These are phyloP conservation scores for Mionectes olivaceus DNA, from an alignment of 2,797 vertebrate genomes.

Conservation along the genomic window DNA sequence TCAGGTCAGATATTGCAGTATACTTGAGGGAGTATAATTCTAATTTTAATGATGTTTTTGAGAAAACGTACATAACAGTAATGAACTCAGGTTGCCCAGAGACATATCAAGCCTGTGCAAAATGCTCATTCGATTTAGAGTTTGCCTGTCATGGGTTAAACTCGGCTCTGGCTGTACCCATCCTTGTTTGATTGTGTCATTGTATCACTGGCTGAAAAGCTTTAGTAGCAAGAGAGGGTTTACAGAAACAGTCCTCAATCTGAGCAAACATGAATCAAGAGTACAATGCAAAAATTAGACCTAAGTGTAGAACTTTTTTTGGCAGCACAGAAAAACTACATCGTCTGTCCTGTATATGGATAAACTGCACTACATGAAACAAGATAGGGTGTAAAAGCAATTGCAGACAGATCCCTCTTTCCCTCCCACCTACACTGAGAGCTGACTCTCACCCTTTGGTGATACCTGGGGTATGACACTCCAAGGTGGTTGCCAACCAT, in stretches of 20 bases:
- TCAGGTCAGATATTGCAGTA: background rate
- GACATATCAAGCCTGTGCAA: background rate
- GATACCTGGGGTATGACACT: background rate
- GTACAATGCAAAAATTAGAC: background rate
- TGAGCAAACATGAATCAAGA: background rate
- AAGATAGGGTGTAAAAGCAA: background rate
- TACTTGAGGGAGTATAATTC: background rate
- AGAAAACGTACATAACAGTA: background rate
- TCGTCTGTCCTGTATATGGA: background rate
- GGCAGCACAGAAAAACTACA: background rate
- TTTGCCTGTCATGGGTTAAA: background rate
- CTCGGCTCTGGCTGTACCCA: background rate
- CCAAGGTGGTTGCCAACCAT: background rate
- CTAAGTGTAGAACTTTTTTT: background rate
- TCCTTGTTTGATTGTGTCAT: background rate
- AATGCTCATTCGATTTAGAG: background rate
- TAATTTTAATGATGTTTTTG: background rate
- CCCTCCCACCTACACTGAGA: background rate
- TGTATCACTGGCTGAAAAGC: background rate
- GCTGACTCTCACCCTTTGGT: fast-evolving
- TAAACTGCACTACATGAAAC: background rate
- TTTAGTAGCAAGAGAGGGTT: background rate
- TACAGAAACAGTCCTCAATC: background rate
- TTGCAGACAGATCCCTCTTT: background rate
- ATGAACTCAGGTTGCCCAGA: background rate